Conservation (phyloP, 2,113 vertebrate species). For the Pseudois nayaur region DNA sequence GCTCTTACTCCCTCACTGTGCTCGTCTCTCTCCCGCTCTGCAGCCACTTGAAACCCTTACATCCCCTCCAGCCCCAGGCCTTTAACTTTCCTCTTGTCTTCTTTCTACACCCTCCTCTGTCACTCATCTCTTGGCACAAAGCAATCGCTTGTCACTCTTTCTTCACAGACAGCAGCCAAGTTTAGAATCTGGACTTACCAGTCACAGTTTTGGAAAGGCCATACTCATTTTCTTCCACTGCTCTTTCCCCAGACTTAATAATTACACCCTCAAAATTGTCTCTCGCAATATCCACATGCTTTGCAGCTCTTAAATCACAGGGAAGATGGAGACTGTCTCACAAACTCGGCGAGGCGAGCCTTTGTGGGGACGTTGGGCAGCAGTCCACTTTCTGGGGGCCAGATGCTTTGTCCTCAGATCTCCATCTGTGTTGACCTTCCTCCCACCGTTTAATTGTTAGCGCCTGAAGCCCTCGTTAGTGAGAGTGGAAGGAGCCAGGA, state of each 20-base stretch:
- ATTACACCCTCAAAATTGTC: not conserved
- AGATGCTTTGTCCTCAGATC: not conserved
- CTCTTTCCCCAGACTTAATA: not conserved
- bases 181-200: not conserved
- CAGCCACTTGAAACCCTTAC: not conserved
- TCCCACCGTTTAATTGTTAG: not conserved
- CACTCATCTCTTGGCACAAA: not conserved
- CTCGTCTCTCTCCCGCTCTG: not conserved
- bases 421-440: not conserved
- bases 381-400: not conserved
- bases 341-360: not conserved
- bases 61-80: not conserved
- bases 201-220: not conserved
- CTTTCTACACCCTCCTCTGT: not conserved
- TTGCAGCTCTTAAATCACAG: conserved; percentile 57
- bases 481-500: not conserved
- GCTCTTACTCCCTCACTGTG: not conserved
- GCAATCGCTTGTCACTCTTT: not conserved
- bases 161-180: not conserved
- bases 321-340: not conserved
- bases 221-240: not conserved
- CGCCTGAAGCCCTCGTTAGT: not conserved
- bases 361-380: not conserved
- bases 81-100: not conserved
- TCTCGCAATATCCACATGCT: not conserved